These are phyloP conservation scores for Eustalomyia histrio DNA, from an alignment of 2,888 invertebrate species.

Conservation along the genomic window DNA sequence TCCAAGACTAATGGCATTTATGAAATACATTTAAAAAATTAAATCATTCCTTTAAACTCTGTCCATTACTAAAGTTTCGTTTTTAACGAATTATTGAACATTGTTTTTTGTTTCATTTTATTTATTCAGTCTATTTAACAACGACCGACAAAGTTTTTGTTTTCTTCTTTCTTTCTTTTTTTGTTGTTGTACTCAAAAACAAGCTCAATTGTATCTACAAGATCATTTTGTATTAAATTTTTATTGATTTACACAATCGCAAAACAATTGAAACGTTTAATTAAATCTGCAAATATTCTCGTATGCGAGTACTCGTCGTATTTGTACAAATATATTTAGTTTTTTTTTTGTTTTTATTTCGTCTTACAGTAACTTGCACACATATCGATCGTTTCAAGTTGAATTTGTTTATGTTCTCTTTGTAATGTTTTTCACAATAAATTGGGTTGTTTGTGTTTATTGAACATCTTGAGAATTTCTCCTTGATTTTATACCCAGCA, in stretches of 20 bases:
- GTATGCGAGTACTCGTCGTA: slow-evolving; percentile 10
- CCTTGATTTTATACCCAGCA: slow-evolving; percentile 18
- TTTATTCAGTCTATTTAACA: slow-evolving; percentile 12
- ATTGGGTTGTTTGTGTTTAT: slow-evolving; percentile 33
- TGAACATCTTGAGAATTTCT: slow-evolving; percentile 35
- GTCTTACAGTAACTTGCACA: background rate
- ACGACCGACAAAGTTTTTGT: slow-evolving; percentile 30
- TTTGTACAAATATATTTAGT: slow-evolving; percentile 3
- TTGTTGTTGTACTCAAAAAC: slow-evolving; percentile 19
- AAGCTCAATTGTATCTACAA: slow-evolving; percentile 40
- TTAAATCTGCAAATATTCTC: slow-evolving; percentile 48
- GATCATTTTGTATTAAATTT: slow-evolving; percentile 35
- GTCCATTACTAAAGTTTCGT: background rate
- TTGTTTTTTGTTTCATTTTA: background rate
- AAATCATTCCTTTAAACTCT: background rate
- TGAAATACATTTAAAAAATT: no score
- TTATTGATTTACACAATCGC: slow-evolving; percentile 63
- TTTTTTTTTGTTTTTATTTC: slow-evolving; percentile 15
- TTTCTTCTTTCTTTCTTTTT: slow-evolving; percentile 10
- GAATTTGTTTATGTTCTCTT: slow-evolving; percentile 19
- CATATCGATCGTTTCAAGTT: background rate
- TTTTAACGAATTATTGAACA: background rate
- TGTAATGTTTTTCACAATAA: slow-evolving; percentile 16
- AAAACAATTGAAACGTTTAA: slow-evolving; percentile 64
- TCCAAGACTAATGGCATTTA: no score